Percentiles rank a stretch among this genome's conserved stretches.
phyloP scores from a whole-genome alignment of 2,113 vertebrate genomes.

The Choloepus hoffmanni region DNA sequence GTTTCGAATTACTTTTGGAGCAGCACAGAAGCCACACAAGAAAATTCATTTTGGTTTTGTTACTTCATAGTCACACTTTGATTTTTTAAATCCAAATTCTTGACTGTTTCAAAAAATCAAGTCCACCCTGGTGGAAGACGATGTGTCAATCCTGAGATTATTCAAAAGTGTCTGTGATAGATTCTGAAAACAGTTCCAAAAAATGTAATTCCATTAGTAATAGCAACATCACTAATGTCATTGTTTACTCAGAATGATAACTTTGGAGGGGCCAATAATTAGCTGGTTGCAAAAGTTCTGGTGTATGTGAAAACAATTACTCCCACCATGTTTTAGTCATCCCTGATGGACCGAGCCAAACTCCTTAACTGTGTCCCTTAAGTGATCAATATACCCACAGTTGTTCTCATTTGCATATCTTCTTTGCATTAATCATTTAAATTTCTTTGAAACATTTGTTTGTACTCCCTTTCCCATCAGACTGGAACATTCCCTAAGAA shows the following conservation, averaged over 20 bases:
- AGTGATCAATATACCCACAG: neutral
- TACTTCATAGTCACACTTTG: neutral
- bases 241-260: constrained; percentile 43
- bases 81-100: constrained; percentile 30
- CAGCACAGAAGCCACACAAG: neutral
- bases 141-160: neutral
- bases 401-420: neutral
- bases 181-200: constrained; percentile 41
- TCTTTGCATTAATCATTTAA: constrained; percentile 36
- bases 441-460: constrained; percentile 18
- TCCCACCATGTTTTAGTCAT: neutral
- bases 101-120: neutral
- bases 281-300: constrained; percentile 20
- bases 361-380: neutral
- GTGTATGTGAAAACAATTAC: neutral
- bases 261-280: neutral
- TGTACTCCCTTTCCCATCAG: constrained; percentile 40
- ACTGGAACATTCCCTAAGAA: constrained; percentile 2
- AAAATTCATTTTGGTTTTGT: neutral
- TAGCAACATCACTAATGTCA: neutral
- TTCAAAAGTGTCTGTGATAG: neutral
- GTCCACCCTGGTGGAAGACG: neutral
- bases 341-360: constrained; percentile 25
- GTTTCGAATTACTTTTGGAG: constrained; percentile 16
- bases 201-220: constrained; percentile 4